Percentiles rank a stretch among this genome's conserved stretches.
Evolutionary conservation across 2,113 vertebrate genomes (phyloP).

Genomic region (Sula dactylatra): DNA sequence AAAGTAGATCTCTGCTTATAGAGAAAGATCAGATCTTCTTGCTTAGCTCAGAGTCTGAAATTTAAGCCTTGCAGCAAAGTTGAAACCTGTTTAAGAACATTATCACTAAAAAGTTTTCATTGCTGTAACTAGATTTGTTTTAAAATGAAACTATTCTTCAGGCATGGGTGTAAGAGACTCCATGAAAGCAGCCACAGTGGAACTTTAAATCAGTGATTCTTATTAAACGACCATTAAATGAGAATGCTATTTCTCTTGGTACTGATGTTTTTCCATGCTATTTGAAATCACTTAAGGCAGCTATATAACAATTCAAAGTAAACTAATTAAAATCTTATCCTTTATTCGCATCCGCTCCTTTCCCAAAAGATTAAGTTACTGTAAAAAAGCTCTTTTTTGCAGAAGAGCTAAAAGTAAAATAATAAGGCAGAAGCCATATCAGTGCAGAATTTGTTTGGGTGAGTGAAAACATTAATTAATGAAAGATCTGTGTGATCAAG

Average conservation of each 20-base stretch:
- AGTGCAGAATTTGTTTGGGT: background rate
- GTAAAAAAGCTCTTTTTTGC: background rate
- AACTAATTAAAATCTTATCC: background rate
- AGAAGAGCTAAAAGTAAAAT: background rate
- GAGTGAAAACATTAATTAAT: background rate
- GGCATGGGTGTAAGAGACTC: background rate
- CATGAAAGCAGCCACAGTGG: background rate
- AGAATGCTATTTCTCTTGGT: background rate
- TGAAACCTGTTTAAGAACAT: constrained; percentile 13
- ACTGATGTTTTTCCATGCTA: background rate
- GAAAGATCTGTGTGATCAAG: background rate
- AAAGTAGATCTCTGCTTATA: constrained; percentile 1
- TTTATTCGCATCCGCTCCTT: background rate
- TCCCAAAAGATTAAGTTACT: background rate
- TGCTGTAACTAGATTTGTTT: background rate
- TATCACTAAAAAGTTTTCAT: constrained; percentile 13
- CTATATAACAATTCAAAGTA: background rate
- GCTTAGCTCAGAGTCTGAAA: background rate
- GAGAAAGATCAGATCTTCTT: constrained; percentile 7
- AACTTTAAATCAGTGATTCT: background rate
- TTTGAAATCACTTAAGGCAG: constrained; percentile 2
- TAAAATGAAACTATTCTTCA: background rate
- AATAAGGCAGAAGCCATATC: background rate
- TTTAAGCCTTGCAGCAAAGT: background rate
- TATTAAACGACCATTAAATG: background rate